Evolutionary conservation across 1,140 invertebrate genomes (phyloP), one percentile per base, ranked within the genome.

Genomic region (Drosophila orena): DNA sequence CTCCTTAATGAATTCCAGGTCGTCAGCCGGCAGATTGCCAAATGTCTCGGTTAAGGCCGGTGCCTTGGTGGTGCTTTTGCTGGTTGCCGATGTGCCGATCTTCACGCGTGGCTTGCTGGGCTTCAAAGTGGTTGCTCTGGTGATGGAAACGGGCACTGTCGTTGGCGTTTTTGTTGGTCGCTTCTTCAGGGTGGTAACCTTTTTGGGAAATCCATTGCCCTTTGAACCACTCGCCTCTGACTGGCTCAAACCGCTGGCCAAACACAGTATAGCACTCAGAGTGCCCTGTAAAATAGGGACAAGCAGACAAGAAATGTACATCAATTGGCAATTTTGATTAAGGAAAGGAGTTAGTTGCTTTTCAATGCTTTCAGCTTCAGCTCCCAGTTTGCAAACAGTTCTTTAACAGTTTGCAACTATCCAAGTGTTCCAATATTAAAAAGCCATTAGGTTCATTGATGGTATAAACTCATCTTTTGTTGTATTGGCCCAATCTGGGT

Each of bases 1-100:
- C 64, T 92, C 90, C 56, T 92, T 92, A 49, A 92, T 92, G 43
- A 92, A 92, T 52, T 91, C 92, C 42, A 92, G 37, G 77, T 92
- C 92, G 55, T 92, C 91, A 5, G 74, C 77, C 1, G 92, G 81
- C 55, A 92, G 49, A 53, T 91, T 85, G 34, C 78, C 79, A 40
- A 92, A 92, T 22, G 61, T 80, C 10, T 62, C 66, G n/a, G 57
- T 78, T 37, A 84, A n/a, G 2, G 72, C 60, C 0, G 77, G 30
- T 1, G 74, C n/a, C 22, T 74, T 88, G 17, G 58, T 83, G 14
- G 53, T 53, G 24, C 57, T 42, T 10, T 47, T 56, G 0, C 44
- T 59, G 24, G 44, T 55, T n/a, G 24, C 3, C 1, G 56, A 4
- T 40, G 68, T 83, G 1, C 37, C 15, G 12, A 79, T 79, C 46